phyloP scores from a whole-genome alignment of 2,113 vertebrate genomes.

The Trematomus loennbergii region DNA sequence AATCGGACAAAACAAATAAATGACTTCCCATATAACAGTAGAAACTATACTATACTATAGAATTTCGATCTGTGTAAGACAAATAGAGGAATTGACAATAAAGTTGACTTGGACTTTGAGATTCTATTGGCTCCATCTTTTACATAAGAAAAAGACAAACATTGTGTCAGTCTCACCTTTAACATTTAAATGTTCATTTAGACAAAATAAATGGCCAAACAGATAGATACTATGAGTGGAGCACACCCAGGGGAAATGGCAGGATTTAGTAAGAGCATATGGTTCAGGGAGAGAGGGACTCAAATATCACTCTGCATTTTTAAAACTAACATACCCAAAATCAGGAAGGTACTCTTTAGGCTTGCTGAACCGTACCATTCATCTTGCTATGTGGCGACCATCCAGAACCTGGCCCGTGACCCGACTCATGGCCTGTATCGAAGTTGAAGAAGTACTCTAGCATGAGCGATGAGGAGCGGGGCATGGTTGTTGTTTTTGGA shows the following conservation, averaged over 20 bases:
- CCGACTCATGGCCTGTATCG: not conserved
- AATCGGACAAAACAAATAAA: not conserved
- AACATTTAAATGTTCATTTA: not conserved
- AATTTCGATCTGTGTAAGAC: too few relatives aligned
- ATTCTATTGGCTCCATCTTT: not conserved
- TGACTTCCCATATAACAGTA: not conserved
- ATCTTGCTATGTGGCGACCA: constrained; percentile 27
- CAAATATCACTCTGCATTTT: constrained; percentile 25
- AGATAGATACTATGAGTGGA: not conserved
- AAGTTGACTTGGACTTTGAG: not conserved
- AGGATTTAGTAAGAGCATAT: constrained; percentile 38
- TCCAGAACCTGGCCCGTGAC: constrained; percentile 27
- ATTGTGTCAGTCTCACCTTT: too few relatives aligned
- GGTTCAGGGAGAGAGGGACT: constrained; percentile 17
- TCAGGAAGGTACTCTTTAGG: constrained; percentile 28
- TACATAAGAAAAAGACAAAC: not conserved
- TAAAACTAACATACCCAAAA: constrained; percentile 50
- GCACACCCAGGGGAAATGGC: constrained; percentile 7
- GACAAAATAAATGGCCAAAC: constrained; percentile 1
- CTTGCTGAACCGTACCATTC: constrained; percentile 33
- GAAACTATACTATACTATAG: not conserved
- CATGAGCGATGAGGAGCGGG: not conserved
- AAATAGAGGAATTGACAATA: too few relatives aligned
- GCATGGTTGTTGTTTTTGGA: constrained; percentile 43
- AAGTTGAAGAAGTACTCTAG: constrained; percentile 6